A percentile compares a stretch with the other conserved stretches of the same genome.
Conservation (phyloP, 2,888 invertebrate species). For the Stenodera caucasica region DNA sequence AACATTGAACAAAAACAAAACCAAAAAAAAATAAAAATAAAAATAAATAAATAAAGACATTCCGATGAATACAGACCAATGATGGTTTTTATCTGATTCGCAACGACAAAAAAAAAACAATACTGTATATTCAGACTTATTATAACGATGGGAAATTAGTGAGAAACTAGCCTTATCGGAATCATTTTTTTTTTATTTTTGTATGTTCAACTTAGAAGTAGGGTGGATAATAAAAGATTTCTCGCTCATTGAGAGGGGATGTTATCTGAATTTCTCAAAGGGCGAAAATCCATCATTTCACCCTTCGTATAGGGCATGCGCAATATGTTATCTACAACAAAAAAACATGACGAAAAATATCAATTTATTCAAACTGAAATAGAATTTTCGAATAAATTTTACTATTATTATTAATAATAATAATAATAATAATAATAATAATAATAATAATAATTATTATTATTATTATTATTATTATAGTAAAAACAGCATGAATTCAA, state of each 20-base stretch:
- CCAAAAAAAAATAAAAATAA: not conserved
- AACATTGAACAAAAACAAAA: not conserved
- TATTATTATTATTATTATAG: not conserved
- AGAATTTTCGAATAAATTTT: too few species aligned
- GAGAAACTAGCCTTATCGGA: not conserved
- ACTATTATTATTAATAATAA: too few species aligned
- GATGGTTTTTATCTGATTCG: not conserved
- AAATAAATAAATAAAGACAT: not conserved
- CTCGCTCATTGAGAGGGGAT: constrained; percentile 6
- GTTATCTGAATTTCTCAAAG: constrained; percentile 7
- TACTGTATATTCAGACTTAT: too few species aligned
- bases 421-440: too few species aligned
- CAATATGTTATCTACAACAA: not conserved
- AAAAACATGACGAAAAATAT: not conserved
- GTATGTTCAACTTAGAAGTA: not conserved
- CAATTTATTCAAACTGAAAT: not conserved
- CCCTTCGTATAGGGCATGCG: not conserved
- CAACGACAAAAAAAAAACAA: not conserved
- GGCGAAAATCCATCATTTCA: constrained; percentile 3
- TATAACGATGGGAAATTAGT: not conserved
- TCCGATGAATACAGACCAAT: constrained; percentile 2
- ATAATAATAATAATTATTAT: too few species aligned
- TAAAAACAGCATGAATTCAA: not conserved
- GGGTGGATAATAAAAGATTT: constrained; percentile 6
- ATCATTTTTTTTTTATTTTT: not conserved